Percentiles rank a stretch among this genome's conserved stretches.
phyloP scores from a whole-genome alignment of 2,888 invertebrate genomes.

The Cyclophora punctaria region DNA sequence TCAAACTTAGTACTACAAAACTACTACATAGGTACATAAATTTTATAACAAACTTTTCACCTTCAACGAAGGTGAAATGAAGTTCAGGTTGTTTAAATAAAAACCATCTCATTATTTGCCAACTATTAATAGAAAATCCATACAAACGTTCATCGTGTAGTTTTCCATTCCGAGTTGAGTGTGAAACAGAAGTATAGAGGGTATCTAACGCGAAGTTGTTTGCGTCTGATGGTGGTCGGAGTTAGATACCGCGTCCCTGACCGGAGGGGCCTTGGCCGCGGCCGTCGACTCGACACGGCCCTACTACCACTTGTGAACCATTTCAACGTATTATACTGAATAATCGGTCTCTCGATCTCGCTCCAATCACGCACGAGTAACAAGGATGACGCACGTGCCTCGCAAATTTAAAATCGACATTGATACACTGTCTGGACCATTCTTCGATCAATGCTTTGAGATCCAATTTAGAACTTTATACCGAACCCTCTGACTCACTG shows the following conservation, averaged over 20 bases:
- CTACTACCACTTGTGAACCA: constrained; percentile 20
- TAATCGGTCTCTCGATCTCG: constrained; percentile 12
- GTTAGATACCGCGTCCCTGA: constrained; percentile 66
- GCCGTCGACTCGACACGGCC: constrained; percentile 48
- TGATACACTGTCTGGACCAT: constrained; percentile 18
- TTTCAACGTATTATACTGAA: constrained; percentile 14
- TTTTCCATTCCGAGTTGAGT: too few species aligned
- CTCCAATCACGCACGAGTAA: constrained; percentile 13
- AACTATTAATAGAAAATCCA: too few species aligned
- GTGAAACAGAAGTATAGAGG: too few species aligned
- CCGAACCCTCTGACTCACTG: constrained; percentile 10
- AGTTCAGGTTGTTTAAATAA: too few species aligned
- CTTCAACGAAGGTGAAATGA: too few species aligned
- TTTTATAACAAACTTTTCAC: too few species aligned
- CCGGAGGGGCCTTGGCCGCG: constrained; percentile 63
- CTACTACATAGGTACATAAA: too few species aligned
- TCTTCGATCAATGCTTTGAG: constrained; percentile 19
- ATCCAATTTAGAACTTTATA: constrained; percentile 14
- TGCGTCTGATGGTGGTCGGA: constrained; percentile 26
- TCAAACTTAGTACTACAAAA: too few species aligned
- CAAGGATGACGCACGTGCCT: constrained; percentile 5
- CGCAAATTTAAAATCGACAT: constrained; percentile 22
- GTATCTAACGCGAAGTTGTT: too few species aligned
- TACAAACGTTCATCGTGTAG: too few species aligned
- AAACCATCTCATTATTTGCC: too few species aligned